These are phyloP conservation scores for Crotalus helleri DNA, from an alignment of 2,113 vertebrate species.

Conservation along the genomic window DNA sequence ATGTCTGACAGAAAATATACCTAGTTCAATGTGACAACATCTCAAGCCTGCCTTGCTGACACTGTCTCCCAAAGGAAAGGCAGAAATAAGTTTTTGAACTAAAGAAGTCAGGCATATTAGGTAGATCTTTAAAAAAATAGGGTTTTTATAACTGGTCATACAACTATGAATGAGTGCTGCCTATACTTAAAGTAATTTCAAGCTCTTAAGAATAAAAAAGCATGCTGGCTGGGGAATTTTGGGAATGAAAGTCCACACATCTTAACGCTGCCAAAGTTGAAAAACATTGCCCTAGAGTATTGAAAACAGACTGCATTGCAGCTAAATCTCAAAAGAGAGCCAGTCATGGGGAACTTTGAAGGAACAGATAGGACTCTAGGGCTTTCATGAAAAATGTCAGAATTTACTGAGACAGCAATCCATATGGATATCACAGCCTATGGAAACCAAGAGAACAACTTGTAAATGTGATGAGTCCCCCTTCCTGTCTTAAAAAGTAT, in stretches of 20 bases:
- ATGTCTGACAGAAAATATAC: neutral
- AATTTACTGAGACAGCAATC: neutral
- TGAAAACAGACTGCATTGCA: neutral
- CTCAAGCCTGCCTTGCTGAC: neutral
- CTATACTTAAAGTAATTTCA: neutral
- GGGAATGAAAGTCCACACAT: neutral
- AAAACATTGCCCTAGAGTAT: neutral
- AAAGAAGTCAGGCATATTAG: neutral
- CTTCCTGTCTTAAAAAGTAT: neutral
- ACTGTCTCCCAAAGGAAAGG: neutral
- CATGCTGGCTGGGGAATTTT: neutral
- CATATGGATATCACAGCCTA: neutral
- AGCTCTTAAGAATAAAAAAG: neutral
- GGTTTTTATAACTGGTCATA: neutral
- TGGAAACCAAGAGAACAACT: neutral
- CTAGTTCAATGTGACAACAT: neutral
- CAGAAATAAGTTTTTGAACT: neutral
- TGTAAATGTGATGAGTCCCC: neutral
- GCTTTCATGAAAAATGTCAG: neutral
- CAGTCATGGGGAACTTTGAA: neutral
- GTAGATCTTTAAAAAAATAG: neutral
- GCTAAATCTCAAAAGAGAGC: neutral
- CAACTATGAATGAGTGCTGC: neutral
- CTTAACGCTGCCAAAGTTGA: neutral
- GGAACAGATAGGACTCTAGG: neutral